phyloP scores from a whole-genome alignment of 2,888 invertebrate genomes.

The Dasysyrphus tricinctus region DNA sequence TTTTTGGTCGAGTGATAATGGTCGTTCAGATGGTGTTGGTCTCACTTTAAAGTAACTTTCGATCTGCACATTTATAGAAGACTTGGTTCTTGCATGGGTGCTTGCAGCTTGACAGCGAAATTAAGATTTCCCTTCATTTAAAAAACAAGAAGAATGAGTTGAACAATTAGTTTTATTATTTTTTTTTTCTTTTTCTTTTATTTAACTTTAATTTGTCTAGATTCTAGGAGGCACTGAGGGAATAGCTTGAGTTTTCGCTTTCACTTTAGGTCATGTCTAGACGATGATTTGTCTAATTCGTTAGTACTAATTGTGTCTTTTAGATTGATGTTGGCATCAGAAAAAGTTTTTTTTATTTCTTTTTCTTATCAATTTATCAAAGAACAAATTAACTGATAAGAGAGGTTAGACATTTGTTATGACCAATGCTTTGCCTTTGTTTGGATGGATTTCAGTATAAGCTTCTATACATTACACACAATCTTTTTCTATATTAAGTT shows the following conservation, averaged over 20 bases:
- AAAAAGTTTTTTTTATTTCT: not conserved
- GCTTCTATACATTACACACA: not conserved
- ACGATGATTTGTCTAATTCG: constrained; percentile 15
- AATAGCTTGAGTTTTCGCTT: not conserved
- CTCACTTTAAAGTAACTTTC: constrained; percentile 50
- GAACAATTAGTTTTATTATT: not conserved
- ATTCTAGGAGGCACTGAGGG: not conserved
- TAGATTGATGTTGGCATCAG: constrained; percentile 22
- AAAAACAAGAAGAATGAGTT: not conserved
- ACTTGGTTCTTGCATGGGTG: not conserved
- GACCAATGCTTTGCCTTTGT: not conserved
- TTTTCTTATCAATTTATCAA: not conserved
- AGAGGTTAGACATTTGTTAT: constrained; percentile 2
- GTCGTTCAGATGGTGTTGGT: constrained; percentile 40
- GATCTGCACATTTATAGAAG: constrained; percentile 19
- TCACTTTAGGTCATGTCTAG: constrained; percentile 26
- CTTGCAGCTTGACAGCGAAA: constrained; percentile 35
- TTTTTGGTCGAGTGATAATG: constrained; percentile 56
- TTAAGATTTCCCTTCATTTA: constrained; percentile 46
- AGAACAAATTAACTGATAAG: constrained; percentile 1
- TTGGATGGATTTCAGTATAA: not conserved
- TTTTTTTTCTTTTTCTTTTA: not conserved
- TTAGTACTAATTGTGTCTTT: not conserved
- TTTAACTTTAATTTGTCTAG: constrained; percentile 13
- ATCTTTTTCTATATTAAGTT: too few species aligned